Percentiles rank a stretch among this genome's conserved stretches.
Evolutionary conservation across 2,797 vertebrate genomes (phyloP).

Genomic region (Brachyalestes nurse): DNA sequence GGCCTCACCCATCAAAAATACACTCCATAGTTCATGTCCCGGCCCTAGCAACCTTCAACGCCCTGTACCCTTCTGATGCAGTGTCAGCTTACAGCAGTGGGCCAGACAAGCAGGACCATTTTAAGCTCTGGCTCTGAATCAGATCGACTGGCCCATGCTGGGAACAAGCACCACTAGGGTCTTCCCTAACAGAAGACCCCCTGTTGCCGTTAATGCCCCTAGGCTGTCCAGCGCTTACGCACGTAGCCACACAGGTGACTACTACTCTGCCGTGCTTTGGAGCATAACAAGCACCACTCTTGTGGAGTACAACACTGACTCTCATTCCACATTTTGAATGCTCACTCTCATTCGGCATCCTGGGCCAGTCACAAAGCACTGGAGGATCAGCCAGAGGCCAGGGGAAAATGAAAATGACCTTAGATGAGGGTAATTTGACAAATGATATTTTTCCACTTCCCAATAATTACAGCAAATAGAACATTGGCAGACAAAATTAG

Average conservation of each 20-base stretch:
- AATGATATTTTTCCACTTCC: slow-evolving; percentile 47
- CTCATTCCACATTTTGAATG: background rate
- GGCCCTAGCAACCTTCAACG: slow-evolving; percentile 5
- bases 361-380: slow-evolving; percentile 4
- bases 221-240: slow-evolving; percentile 10
- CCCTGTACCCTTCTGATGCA: slow-evolving; percentile 15
- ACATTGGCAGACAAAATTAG: slow-evolving; percentile 35
- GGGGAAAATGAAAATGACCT: slow-evolving; percentile 34
- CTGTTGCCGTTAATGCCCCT: slow-evolving; percentile 33
- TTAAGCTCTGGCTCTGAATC: slow-evolving; percentile 48
- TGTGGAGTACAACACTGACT: slow-evolving; percentile 8
- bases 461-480: slow-evolving; percentile 38
- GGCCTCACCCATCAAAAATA: background rate
- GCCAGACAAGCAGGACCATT: slow-evolving; percentile 55
- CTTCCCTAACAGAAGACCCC: slow-evolving; percentile 67
- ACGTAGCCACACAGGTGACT: slow-evolving; percentile 28
- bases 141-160: slow-evolving; percentile 19
- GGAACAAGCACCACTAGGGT: slow-evolving; percentile 49
- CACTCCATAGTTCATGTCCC: background rate
- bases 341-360: slow-evolving; percentile 16
- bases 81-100: slow-evolving; percentile 52
- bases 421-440: slow-evolving; percentile 46
- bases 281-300: slow-evolving; percentile 7
- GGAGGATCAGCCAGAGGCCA: background rate
- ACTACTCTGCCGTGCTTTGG: background rate